Percentiles rank a stretch among this genome's conserved stretches.
phyloP scores from a whole-genome alignment of 2,797 vertebrate genomes.

The Scleropages formosus region DNA sequence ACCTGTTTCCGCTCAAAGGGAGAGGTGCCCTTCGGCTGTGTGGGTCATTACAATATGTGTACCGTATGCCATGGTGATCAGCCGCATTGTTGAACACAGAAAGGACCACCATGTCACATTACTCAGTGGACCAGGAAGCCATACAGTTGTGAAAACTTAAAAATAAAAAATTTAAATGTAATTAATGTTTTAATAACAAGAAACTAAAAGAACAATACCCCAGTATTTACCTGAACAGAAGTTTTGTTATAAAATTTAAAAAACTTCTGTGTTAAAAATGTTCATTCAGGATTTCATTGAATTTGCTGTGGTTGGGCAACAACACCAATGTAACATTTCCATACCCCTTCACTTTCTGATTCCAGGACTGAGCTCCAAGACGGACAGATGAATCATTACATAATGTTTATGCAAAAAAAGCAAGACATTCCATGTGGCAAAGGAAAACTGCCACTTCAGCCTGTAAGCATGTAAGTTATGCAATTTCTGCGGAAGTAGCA shows the following conservation, averaged over 20 bases:
- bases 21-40: too few species aligned
- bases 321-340: neutral
- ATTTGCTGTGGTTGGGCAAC: neutral
- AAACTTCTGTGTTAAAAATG: neutral
- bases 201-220: neutral
- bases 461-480: slow-evolving; percentile 30
- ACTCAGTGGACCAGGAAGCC: slow-evolving; percentile 14
- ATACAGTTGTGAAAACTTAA: neutral
- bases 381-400: slow-evolving; percentile 16
- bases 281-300: neutral
- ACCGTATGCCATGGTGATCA: slow-evolving; percentile 23
- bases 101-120: slow-evolving; percentile 25
- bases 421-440: neutral
- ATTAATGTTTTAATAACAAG: neutral
- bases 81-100: slow-evolving; percentile 21
- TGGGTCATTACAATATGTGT: too few species aligned
- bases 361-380: neutral
- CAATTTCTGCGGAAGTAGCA: slow-evolving; percentile 20
- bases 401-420: neutral
- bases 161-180: neutral
- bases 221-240: neutral
- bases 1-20: too few species aligned
- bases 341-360: neutral
- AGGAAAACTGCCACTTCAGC: slow-evolving; percentile 20
- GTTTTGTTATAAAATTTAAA: neutral